phyloP scores from a whole-genome alignment of 2,113 vertebrate genomes.

The Pomatostomus ruficeps region DNA sequence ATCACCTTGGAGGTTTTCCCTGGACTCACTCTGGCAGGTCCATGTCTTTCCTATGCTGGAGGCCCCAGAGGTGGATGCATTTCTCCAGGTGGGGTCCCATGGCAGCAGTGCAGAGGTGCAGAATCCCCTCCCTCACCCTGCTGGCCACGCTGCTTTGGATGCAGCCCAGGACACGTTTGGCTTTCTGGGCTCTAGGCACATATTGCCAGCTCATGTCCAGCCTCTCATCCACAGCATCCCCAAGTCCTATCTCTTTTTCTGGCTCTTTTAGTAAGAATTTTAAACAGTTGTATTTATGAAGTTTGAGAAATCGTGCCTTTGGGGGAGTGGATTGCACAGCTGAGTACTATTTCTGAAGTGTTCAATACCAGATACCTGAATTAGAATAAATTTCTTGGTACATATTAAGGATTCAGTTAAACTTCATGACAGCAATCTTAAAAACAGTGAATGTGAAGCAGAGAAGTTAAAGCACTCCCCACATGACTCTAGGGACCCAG shows the following conservation, averaged over 20 bases:
- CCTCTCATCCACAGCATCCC: background rate
- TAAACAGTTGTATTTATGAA: background rate
- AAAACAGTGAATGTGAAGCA: background rate
- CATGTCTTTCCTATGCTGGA: background rate
- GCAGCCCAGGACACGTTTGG: background rate
- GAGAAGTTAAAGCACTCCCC: background rate
- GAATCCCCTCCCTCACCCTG: background rate
- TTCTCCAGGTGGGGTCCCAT: background rate
- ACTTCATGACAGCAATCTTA: background rate
- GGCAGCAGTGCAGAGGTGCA: background rate
- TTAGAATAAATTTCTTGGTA: background rate
- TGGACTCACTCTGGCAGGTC: background rate
- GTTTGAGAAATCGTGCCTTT: background rate
- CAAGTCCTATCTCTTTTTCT: background rate
- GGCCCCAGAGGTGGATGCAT: background rate
- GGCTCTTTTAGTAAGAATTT: background rate
- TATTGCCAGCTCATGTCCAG: fast-evolving
- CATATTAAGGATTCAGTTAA: background rate
- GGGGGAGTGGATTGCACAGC: background rate
- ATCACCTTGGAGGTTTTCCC: background rate
- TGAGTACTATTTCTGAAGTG: background rate
- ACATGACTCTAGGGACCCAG: background rate
- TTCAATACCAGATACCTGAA: background rate
- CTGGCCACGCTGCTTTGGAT: background rate
- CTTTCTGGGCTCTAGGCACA: background rate